A percentile compares a stretch with the other conserved stretches of the same genome.
Evolutionary conservation across 2,888 invertebrate genomes (phyloP).

Genomic region (Brenthis hecate): DNA sequence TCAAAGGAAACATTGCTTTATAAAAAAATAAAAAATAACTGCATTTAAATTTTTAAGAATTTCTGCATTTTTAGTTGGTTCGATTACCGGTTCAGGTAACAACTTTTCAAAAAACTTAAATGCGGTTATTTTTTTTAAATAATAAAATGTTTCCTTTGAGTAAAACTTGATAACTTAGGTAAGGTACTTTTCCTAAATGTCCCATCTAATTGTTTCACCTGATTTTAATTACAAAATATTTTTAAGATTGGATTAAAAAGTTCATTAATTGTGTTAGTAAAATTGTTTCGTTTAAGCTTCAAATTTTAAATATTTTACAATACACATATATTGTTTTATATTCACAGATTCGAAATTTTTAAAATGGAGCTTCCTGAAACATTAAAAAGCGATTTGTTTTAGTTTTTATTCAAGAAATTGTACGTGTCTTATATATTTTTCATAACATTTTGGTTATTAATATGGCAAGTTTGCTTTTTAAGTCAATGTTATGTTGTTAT

Average conservation of each 20-base stretch:
- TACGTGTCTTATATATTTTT: slow-evolving; percentile 4
- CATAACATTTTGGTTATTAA: slow-evolving; percentile 7
- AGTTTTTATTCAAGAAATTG: slow-evolving; percentile 7
- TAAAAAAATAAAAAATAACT: too few species aligned
- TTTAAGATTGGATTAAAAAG: background rate
- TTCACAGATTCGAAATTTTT: background rate
- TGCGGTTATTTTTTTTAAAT: too few species aligned
- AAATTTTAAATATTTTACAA: background rate
- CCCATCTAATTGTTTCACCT: background rate
- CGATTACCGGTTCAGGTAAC: too few species aligned
- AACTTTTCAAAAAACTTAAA: too few species aligned
- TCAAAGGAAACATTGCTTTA: too few species aligned
- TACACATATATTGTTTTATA: background rate
- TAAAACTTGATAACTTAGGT: too few species aligned
- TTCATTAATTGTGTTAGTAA: background rate
- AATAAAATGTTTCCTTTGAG: too few species aligned
- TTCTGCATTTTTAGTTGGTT: background rate
- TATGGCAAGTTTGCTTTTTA: slow-evolving; percentile 11
- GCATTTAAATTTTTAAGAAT: background rate
- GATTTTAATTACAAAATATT: slow-evolving; percentile 2
- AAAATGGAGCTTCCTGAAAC: background rate
- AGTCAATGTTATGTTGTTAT: slow-evolving; percentile 18
- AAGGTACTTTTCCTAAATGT: too few species aligned
- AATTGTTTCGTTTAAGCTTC: slow-evolving; percentile 5
- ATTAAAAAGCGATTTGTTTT: slow-evolving; percentile 3